These are phyloP conservation scores for Chaunax sp. DNA, from an alignment of 2,797 vertebrate genomes.

Conservation along the genomic window DNA sequence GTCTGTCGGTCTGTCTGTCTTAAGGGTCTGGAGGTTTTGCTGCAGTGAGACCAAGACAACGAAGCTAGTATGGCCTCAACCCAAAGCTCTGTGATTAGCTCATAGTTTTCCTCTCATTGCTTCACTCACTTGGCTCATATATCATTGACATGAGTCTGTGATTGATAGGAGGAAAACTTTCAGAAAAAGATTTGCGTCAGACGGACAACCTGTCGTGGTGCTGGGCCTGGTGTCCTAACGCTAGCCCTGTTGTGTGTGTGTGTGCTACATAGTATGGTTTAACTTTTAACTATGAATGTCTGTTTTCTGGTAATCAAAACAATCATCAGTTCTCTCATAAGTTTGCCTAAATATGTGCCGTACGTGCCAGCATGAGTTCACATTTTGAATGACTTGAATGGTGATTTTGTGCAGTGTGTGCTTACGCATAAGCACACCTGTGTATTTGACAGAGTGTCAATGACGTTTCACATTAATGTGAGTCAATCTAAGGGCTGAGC, in stretches of 20 bases:
- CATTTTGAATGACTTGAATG: neutral
- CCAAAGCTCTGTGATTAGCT: conserved; percentile 56
- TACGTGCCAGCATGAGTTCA: too few relatives aligned
- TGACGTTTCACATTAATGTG: conserved; percentile 40
- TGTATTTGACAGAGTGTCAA: conserved; percentile 32
- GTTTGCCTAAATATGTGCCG: conserved; percentile 2
- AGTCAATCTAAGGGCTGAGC: conserved; percentile 53
- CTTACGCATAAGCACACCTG: conserved; percentile 21
- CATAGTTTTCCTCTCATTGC: conserved; percentile 58
- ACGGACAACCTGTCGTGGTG: conserved; percentile 39
- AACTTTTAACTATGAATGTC: neutral
- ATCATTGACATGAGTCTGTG: conserved; percentile 31
- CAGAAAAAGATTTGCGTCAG: conserved; percentile 57
- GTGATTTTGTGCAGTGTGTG: neutral
- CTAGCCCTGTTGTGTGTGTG: conserved; percentile 6
- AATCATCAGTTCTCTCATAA: conserved; percentile 16
- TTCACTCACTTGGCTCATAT: conserved; percentile 59
- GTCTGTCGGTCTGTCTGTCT: conserved; percentile 36
- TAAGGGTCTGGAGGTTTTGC: conserved; percentile 13
- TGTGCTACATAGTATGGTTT: neutral
- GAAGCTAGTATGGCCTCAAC: conserved; percentile 28
- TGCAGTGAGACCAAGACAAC: conserved; percentile 23
- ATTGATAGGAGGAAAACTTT: conserved; percentile 62
- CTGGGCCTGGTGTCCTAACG: conserved; percentile 34
- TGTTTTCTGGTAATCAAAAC: conserved; percentile 29